These are phyloP conservation scores for Eupristina koningsbergeri DNA, from an alignment of 1,140 invertebrate species.

Conservation along the genomic window DNA sequence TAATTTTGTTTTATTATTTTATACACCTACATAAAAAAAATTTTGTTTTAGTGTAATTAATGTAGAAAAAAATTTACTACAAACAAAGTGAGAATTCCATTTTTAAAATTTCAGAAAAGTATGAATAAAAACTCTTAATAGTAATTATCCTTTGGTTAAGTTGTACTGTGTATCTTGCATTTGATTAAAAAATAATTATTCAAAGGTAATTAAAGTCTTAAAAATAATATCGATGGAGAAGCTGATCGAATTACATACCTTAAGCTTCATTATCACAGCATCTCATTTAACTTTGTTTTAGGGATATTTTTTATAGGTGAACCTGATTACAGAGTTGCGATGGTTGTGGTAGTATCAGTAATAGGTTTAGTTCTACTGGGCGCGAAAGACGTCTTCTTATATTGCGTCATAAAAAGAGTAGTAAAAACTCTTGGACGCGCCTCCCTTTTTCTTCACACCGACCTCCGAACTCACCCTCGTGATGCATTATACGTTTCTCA, in stretches of 20 bases:
- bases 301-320: conserved; percentile 59
- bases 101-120: too few relatives aligned
- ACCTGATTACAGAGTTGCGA: conserved; percentile 62
- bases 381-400: conserved; percentile 57
- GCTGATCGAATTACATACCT: conserved; percentile 27
- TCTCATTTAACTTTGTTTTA: conserved; percentile 64
- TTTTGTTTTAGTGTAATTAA: too few relatives aligned
- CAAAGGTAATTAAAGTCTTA: neutral
- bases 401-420: conserved; percentile 63
- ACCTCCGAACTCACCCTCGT: too few relatives aligned
- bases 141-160: too few relatives aligned
- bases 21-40: too few relatives aligned
- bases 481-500: conserved; percentile 21
- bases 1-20: too few relatives aligned
- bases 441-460: neutral
- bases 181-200: neutral
- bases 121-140: too few relatives aligned
- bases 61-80: too few relatives aligned
- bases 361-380: conserved; percentile 61
- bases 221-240: conserved; percentile 1
- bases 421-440: conserved; percentile 56
- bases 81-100: too few relatives aligned
- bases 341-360: conserved; percentile 52
- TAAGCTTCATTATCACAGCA: conserved; percentile 57
- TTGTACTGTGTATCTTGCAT: too few relatives aligned